Evolutionary conservation across 2,113 vertebrate species (phyloP), one percentile per base, ranked within the genome.

Genomic region (Zingel zingel): DNA sequence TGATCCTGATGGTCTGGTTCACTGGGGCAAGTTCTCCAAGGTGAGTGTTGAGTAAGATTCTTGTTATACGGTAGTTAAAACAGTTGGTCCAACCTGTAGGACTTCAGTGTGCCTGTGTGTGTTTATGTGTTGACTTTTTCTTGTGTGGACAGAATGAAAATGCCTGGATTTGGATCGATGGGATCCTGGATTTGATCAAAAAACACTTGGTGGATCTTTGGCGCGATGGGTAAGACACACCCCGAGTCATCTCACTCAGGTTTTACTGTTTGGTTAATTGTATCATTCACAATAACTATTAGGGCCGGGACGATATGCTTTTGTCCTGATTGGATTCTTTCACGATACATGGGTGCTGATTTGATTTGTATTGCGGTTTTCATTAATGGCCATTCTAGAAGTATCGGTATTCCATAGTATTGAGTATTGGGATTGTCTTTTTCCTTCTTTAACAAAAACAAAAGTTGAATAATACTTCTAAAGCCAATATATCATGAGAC

Each of bases 131-230:
- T 56, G 3, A 73, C 7, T 51, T 45, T 62, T 76, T 8, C 4
- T 33, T 80, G 36, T 87, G 67, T 50, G 0, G 15, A 25, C 93
- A 99, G 97, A 95, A 95, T 81, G 96, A 97, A 19, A 81, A 94
- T 62, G 96, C 95, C 84, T 99, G 98, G 98, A 90, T 96, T 54
- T 99, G 98, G 98, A 96, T 99, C 0, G 96, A 98, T 59, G 97
- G 96, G 54, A 97, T 99, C 81, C 93, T 99, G 85, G 96, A 99
- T 61, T 95, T 99, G 58, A 98, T 99, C 90, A 97, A 97, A 88
- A 97, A 95, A 54, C 95, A 98, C 68, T 88, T 99, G 23, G 88
- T 96, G 11, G 95, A 93, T 57, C 96, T 98, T 66, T 99, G 98
- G 98, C 96, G 95, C 33, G 96, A 98, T 1, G 97, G 98, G 98